Evolutionary conservation across 2,113 vertebrate genomes (phyloP), one percentile per base, ranked within the genome.

Genomic region (Numida meleagris): DNA sequence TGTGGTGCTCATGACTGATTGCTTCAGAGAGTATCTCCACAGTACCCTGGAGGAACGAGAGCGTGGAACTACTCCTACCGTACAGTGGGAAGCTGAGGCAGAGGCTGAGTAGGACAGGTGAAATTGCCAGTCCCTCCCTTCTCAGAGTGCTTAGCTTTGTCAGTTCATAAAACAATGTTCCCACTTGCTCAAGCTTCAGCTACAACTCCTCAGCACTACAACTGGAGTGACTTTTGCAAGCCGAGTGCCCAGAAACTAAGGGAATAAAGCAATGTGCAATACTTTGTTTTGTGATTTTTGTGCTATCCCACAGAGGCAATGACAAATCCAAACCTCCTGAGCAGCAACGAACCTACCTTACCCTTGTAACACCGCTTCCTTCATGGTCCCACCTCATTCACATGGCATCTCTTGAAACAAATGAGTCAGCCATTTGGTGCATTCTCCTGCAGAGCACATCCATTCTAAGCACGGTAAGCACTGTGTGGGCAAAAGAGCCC

Each of bases 11-110:
- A 80, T 77, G 87, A 70, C 0, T 1, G 48, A 51, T 36, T 42
- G 86, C 92, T 92, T 93, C 68, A 74, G 38, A 6, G 81, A 86
- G 61, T n/a, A 27, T 46, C 29, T 70, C 68, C 65, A 71, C 76
- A 36, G 68, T 42, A 50, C 81, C 83, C 83, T 61, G 74, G 80
- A 90, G 77, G 83, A 90, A 83, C 48, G 61, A 5, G 31, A 90
- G 65, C 77, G 80, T 89, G 88, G 86, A 90, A 75, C 66, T 89
- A 55, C 59, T 96, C 51, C 61, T 20, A 51, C 88, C 80, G 77
- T 80, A 38, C 17, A 63, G 76, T 42, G 42, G 33, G 76, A 93
- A 90, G 79, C 72, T 71, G 45, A 80, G 92, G 63, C 79, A 89
- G 21, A 92, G 65, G 72, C 86, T 66, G 51, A 82, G 50, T 34